Evolutionary conservation across 2,113 vertebrate genomes (phyloP), one percentile per base, ranked within the genome.

Genomic region (Alethe diademata): DNA sequence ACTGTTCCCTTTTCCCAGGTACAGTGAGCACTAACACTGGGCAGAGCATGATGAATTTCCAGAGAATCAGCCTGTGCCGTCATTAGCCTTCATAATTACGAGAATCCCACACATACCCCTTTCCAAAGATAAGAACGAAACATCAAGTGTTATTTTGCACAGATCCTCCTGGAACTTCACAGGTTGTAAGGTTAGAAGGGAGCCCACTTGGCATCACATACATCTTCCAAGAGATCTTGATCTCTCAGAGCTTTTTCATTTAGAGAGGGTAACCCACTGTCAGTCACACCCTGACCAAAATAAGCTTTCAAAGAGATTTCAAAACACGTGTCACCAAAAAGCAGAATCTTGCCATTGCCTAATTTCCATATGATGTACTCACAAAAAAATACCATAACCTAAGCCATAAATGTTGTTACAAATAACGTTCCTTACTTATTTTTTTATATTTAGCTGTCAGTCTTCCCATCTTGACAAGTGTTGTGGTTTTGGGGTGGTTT

Each of bases 61-160:
- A 76, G 69, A 42, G 28, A 51, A 87, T 50, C n/a, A 80, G 33
- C 36, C 62, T 79, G 43, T 92, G 26, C 43, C 92, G 48, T 73
- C 54, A 92, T 93, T 94, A 71, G 54, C 62, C 60, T 94, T 95
- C 38, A 67, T n/a, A n/a, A 86, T 82, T 23, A 84, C 4, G 56
- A 76, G 79, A 76, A 57, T 38, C 61, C 51, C 48, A 14, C 33
- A 33, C 53, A 50, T 60, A 78, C 17, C 8, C 5, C n/a, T 73
- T 86, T 53, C 67, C 40, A 53, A 94, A 91, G 91, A 54, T 25
- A 73, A 76, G 19, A 86, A 47, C 62, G 48, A 80, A 64, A 62
- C 65, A 67, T 11, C 4, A 69, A 90, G 84, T 26, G 20, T 3
- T 67, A 67, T 92, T 92, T 76, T 82, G 11, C 66, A 45, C 40